Conservation (phyloP, 2,113 vertebrate species). For the Cynocephalus volans region DNA sequence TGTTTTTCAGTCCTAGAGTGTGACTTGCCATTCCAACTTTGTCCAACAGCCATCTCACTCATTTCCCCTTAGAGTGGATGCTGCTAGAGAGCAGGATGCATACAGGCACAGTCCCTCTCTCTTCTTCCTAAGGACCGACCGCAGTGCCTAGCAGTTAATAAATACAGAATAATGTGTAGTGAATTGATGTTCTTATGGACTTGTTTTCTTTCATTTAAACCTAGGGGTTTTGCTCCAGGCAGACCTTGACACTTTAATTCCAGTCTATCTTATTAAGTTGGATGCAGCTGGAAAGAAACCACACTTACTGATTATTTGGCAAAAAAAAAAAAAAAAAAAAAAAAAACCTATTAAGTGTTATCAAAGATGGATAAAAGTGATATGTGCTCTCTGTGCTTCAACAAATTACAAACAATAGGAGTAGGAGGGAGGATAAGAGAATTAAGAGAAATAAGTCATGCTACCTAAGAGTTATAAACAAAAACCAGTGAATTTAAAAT, state of each 20-base stretch:
- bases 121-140: not conserved
- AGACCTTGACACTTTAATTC: not conserved
- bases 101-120: no score
- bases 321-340: not conserved
- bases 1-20: not conserved
- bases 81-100: not conserved
- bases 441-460: not conserved
- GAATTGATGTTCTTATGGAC: not conserved
- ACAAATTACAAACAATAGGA: not conserved
- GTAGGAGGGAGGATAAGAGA: not conserved
- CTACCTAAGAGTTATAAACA: not conserved
- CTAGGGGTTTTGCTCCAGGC: not conserved
- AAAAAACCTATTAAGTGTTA: not conserved
- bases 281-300: not conserved
- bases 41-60: not conserved
- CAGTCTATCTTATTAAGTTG: not conserved
- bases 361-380: not conserved
- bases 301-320: not conserved
- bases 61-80: not conserved
- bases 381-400: not conserved
- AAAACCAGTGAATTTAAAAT: not conserved
- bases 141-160: not conserved
- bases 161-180: not conserved
- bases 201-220: constrained; percentile 9
- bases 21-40: not conserved